phyloP scores from a whole-genome alignment of 2,888 invertebrate species.

The Pristionchus arcanus region DNA sequence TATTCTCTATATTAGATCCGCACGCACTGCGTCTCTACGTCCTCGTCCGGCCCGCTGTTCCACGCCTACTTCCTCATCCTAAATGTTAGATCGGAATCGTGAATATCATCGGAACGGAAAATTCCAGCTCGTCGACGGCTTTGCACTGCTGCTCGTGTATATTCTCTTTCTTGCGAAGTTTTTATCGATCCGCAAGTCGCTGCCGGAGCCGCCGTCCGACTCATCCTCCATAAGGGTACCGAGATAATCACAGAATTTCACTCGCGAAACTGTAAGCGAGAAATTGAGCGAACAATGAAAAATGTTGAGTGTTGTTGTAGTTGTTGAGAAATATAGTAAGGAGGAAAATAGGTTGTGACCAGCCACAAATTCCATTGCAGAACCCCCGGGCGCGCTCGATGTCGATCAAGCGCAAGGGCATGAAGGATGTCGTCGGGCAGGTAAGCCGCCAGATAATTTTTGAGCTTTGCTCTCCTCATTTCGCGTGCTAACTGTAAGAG shows the following conservation, averaged over 20 bases:
- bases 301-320: too few species aligned
- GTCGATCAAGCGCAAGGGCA: constrained; percentile 15
- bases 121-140: constrained; percentile 42
- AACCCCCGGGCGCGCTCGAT: background rate
- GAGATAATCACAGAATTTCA: too few species aligned
- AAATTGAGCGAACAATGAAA: too few species aligned
- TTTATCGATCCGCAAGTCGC: background rate
- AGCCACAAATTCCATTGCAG: constrained; percentile 48
- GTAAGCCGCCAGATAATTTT: too few species aligned
- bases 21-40: constrained; percentile 68
- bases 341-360: too few species aligned
- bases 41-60: constrained; percentile 65
- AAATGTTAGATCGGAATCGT: too few species aligned
- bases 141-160: background rate
- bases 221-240: background rate
- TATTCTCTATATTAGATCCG: constrained; percentile 58
- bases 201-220: background rate
- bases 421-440: constrained; percentile 22
- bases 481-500: too few species aligned
- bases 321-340: too few species aligned
- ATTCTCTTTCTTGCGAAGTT: constrained; percentile 25
- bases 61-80: constrained; percentile 64
- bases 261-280: too few species aligned
- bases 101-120: background rate
- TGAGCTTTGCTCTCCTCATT: too few species aligned